A percentile compares a stretch with the other conserved stretches of the same genome.
Conservation (phyloP, 2,888 invertebrate species). For the Gasteruption jaculator region DNA sequence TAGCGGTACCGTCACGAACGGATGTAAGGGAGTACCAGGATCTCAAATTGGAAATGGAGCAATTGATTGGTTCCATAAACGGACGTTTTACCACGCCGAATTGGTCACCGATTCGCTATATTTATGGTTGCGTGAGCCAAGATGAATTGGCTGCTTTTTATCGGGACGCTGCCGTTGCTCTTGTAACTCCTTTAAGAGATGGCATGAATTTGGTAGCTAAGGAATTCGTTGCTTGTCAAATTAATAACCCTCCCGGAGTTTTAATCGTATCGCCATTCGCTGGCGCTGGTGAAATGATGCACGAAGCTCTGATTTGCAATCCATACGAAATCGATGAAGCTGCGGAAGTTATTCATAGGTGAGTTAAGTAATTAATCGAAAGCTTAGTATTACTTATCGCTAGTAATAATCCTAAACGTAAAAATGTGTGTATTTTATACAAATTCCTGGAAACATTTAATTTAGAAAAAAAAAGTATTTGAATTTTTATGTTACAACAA, state of each 20-base stretch:
- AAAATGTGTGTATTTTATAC: no score
- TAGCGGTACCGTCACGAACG: slow-evolving; percentile 83
- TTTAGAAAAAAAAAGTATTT: no score
- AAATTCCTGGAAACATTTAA: no score
- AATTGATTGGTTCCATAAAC: slow-evolving; percentile 82
- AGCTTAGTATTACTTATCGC: no score
- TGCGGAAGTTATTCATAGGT: slow-evolving; percentile 80
- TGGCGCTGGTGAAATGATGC: slow-evolving; percentile 91
- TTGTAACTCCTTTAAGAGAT: slow-evolving; percentile 83
- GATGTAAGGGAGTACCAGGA: slow-evolving; percentile 89
- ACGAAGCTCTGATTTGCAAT: slow-evolving; percentile 84
- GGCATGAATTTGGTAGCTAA: slow-evolving; percentile 92
- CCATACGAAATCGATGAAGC: slow-evolving; percentile 86
- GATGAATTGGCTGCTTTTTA: slow-evolving; percentile 83
- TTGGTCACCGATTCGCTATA: slow-evolving; percentile 89
- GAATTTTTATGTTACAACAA: no score
- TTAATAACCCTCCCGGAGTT: slow-evolving; percentile 80
- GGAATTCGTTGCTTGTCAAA: slow-evolving; percentile 89
- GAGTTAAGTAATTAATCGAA: no score
- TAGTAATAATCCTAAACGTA: no score
- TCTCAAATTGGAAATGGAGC: slow-evolving; percentile 86
- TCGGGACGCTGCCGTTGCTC: slow-evolving; percentile 78
- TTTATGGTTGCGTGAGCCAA: slow-evolving; percentile 84
- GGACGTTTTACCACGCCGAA: slow-evolving; percentile 86
- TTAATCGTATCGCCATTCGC: slow-evolving; percentile 87